Evolutionary conservation across 2,113 vertebrate genomes (phyloP).

Genomic region (Erythrocebus patas): DNA sequence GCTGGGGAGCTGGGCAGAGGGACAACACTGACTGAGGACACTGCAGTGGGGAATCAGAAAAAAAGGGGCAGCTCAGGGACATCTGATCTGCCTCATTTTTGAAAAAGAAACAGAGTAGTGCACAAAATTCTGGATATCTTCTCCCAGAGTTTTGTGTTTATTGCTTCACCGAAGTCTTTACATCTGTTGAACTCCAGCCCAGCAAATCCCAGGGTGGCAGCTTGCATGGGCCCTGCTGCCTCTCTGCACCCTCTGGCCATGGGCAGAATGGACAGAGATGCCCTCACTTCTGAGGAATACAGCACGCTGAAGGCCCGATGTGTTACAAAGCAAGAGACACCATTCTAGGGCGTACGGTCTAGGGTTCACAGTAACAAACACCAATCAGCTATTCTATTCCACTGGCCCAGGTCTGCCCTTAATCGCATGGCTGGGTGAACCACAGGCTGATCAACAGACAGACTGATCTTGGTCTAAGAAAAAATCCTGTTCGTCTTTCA

Average conservation of each 20-base stretch:
- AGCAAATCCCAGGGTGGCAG: neutral
- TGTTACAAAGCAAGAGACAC: neutral
- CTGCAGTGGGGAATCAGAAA: slow-evolving; percentile 44
- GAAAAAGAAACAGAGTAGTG: slow-evolving; percentile 73
- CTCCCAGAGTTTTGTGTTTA: slow-evolving; percentile 74
- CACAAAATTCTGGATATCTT: slow-evolving; percentile 69
- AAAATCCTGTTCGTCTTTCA: neutral
- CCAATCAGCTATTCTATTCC: neutral
- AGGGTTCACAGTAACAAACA: slow-evolving; percentile 28
- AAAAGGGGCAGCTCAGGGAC: slow-evolving; percentile 42
- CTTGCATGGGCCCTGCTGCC: neutral
- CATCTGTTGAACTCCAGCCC: slow-evolving; percentile 20
- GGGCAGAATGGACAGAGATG: neutral
- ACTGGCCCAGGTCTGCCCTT: neutral
- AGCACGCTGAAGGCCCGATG: neutral
- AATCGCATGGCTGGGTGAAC: neutral
- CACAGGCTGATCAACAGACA: neutral
- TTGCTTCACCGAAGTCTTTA: slow-evolving; percentile 81
- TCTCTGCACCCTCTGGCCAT: neutral
- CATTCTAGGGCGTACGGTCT: neutral
- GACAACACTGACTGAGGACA: slow-evolving; percentile 54
- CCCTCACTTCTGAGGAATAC: neutral
- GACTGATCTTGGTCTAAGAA: neutral
- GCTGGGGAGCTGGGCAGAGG: slow-evolving; percentile 40
- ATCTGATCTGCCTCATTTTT: neutral